Percentiles rank a stretch among this genome's conserved stretches.
These are phyloP conservation scores for Halyomorpha halys DNA, from an alignment of 1,140 invertebrate species.

Conservation along the genomic window DNA sequence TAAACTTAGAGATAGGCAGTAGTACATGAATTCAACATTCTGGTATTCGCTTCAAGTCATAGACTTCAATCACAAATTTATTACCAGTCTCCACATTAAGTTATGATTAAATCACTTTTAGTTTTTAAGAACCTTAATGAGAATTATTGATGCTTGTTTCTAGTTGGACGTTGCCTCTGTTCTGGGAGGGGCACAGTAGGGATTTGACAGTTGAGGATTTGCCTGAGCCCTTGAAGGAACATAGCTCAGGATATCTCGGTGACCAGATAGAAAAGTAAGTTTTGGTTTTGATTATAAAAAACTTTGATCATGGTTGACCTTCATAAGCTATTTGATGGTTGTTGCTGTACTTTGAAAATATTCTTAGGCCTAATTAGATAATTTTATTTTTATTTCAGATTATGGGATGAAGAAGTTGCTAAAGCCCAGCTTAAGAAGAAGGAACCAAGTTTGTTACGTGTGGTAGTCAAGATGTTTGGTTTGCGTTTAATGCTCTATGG, in stretches of 20 bases:
- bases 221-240: conserved; percentile 51
- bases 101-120: too few relatives aligned
- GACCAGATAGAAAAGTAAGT: conserved; percentile 40
- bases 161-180: conserved; percentile 26
- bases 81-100: too few relatives aligned
- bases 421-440: conserved; percentile 33
- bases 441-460: conserved; percentile 43
- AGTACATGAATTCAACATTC: too few relatives aligned
- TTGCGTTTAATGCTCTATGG: conserved; percentile 41
- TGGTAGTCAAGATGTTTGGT: conserved; percentile 45
- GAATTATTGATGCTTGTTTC: not conserved
- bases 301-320: too few relatives aligned
- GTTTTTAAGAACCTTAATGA: too few relatives aligned
- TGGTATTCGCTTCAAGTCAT: too few relatives aligned
- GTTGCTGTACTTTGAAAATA: too few relatives aligned
- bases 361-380: not conserved
- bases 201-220: conserved; percentile 43
- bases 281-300: not conserved
- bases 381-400: conserved; percentile 24
- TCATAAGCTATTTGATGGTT: too few relatives aligned
- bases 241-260: conserved; percentile 44
- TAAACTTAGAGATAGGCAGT: too few relatives aligned
- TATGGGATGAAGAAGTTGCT: conserved; percentile 32
- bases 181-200: conserved; percentile 27
- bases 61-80: too few relatives aligned